Percentiles rank a stretch among this genome's conserved stretches.
Conservation (phyloP, 2,113 vertebrate species). For the Rhombomys opimus region DNA sequence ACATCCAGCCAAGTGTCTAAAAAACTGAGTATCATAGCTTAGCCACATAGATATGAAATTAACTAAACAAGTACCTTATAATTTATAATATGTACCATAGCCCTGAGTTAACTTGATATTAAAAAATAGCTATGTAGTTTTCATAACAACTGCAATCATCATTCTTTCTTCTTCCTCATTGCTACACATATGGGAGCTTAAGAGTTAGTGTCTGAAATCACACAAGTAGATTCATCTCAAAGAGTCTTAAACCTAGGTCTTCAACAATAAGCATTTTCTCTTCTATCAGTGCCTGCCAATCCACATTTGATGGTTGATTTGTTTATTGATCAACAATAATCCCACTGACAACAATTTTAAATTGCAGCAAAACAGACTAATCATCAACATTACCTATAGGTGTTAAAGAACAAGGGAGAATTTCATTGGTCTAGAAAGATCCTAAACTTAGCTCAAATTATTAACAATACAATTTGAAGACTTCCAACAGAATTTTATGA, state of each 20-base stretch:
- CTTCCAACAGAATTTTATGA: background rate
- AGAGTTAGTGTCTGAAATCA: background rate
- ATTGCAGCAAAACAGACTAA: background rate
- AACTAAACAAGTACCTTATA: background rate
- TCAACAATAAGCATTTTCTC: background rate
- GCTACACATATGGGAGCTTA: background rate
- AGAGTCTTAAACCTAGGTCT: background rate
- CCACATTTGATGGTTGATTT: background rate
- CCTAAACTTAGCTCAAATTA: background rate
- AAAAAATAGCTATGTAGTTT: background rate
- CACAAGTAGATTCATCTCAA: background rate
- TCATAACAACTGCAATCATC: background rate
- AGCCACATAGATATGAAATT: background rate
- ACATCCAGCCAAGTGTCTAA: background rate
- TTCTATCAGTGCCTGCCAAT: background rate
- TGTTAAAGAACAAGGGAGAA: background rate
- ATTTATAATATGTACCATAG: background rate
- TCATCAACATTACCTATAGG: background rate
- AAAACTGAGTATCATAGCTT: background rate
- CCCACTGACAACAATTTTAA: background rate
- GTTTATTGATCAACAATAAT: background rate
- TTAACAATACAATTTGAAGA: background rate
- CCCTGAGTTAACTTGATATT: constrained; percentile 7
- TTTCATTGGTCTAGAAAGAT: background rate
- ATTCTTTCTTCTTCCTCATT: background rate